These are phyloP conservation scores for Gerosis bhagava DNA, from an alignment of 2,888 invertebrate species.

Conservation along the genomic window DNA sequence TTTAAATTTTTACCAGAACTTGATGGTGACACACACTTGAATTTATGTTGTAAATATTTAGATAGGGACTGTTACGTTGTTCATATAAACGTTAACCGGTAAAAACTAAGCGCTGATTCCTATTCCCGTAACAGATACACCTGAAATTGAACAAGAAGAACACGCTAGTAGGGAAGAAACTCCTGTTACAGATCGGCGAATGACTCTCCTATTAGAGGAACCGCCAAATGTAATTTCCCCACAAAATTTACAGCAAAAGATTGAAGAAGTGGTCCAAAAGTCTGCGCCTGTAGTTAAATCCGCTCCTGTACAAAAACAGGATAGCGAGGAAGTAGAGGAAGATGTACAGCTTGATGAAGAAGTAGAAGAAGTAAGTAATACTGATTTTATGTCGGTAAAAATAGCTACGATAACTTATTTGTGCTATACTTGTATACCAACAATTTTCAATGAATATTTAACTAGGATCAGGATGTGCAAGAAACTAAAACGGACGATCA, in stretches of 20 bases:
- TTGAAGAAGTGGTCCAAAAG: conserved; percentile 32
- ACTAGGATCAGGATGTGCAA: conserved; percentile 39
- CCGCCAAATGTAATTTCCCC: conserved; percentile 42
- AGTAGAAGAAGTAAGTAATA: conserved; percentile 32
- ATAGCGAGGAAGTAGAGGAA: conserved; percentile 51
- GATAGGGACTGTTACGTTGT: background rate
- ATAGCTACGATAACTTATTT: no score
- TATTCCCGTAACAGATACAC: conserved; percentile 53
- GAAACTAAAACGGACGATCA: conserved; percentile 37
- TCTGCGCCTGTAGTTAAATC: conserved; percentile 44
- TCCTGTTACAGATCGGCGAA: conserved; percentile 62
- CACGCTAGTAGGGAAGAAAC: conserved; percentile 55
- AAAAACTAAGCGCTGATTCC: conserved; percentile 28
- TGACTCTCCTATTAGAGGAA: conserved; percentile 67
- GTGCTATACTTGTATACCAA: background rate
- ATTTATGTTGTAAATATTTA: conserved; percentile 14
- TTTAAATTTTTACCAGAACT: no score
- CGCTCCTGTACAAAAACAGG: conserved; percentile 43
- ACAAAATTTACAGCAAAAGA: conserved; percentile 24
- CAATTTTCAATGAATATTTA: conserved; percentile 9
- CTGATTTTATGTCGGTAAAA: background rate
- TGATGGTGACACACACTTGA: background rate
- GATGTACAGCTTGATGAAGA: conserved; percentile 36
- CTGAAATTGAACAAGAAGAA: conserved; percentile 48
- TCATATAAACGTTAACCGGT: conserved; percentile 7